A percentile compares a stretch with the other conserved stretches of the same genome.
These are phyloP conservation scores for Drosophila athabasca DNA, from an alignment of 1,140 invertebrate species.

Conservation along the genomic window DNA sequence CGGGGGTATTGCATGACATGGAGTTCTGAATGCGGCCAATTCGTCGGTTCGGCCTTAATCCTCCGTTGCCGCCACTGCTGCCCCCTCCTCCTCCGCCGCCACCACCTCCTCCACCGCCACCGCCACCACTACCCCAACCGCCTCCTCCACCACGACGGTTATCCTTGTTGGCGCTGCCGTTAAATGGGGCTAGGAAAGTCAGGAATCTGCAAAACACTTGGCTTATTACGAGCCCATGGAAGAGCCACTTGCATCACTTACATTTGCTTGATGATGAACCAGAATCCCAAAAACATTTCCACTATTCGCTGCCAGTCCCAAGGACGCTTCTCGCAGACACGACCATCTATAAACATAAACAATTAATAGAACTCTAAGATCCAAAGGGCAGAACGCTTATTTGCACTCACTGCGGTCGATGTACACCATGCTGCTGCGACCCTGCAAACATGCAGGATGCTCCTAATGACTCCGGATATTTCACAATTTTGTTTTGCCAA, in stretches of 20 bases:
- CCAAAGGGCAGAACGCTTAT: not conserved
- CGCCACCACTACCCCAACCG: slow-evolving; percentile 23
- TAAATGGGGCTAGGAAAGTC: slow-evolving; percentile 62
- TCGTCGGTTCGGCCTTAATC: slow-evolving; percentile 64
- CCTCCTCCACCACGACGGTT: slow-evolving; percentile 36
- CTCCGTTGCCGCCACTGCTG: slow-evolving; percentile 32
- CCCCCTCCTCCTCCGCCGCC: slow-evolving; percentile 50
- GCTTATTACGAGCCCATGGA: not conserved
- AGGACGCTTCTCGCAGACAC: slow-evolving; percentile 72
- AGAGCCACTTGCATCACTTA: slow-evolving; percentile 18
- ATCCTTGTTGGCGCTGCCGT: slow-evolving; percentile 27
- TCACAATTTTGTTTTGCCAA: too few species aligned
- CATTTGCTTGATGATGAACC: slow-evolving; percentile 63
- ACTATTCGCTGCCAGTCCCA: slow-evolving; percentile 64
- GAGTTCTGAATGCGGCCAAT: slow-evolving; percentile 63
- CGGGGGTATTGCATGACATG: slow-evolving; percentile 42
- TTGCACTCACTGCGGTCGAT: slow-evolving; percentile 48
- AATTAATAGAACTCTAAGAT: not conserved
- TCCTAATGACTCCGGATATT: too few species aligned
- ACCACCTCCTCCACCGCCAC: slow-evolving; percentile 37
- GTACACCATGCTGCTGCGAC: slow-evolving; percentile 38
- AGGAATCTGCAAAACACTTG: slow-evolving; percentile 29
- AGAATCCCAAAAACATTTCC: slow-evolving; percentile 59
- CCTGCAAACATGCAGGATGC: not conserved
- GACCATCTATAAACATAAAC: slow-evolving; percentile 50